Percentiles rank a stretch among this genome's conserved stretches.
These are phyloP conservation scores for Liasis olivaceus DNA, from an alignment of 2,797 vertebrate genomes.

Conservation along the genomic window DNA sequence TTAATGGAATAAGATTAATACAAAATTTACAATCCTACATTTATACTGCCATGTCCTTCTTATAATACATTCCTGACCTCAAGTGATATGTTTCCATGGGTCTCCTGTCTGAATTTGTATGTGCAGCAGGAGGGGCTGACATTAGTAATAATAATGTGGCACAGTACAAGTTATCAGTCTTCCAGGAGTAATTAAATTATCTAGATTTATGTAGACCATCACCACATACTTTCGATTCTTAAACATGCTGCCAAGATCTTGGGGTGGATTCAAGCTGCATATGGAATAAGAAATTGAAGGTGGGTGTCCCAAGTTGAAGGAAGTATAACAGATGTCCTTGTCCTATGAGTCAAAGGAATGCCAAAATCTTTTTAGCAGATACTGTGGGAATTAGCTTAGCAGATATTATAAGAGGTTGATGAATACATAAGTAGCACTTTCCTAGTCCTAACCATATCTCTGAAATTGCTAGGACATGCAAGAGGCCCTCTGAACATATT, in stretches of 20 bases:
- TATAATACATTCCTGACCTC: not conserved
- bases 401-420: not conserved
- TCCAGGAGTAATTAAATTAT: constrained; percentile 56
- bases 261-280: not conserved
- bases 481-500: not conserved
- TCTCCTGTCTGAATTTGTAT: constrained; percentile 68
- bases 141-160: constrained; percentile 53
- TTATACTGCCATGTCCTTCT: not conserved
- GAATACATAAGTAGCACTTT: not conserved
- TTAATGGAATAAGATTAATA: not conserved
- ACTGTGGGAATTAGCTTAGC: constrained; percentile 12
- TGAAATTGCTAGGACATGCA: not conserved
- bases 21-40: not conserved
- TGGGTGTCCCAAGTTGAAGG: not conserved
- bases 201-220: constrained; percentile 39
- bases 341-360: not conserved
- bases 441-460: not conserved
- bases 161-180: constrained; percentile 64
- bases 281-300: constrained; percentile 4
- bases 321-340: not conserved
- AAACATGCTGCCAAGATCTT: constrained; percentile 43
- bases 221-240: constrained; percentile 49
- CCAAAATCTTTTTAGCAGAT: constrained; percentile 32
- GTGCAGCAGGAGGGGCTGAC: constrained; percentile 64
- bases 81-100: constrained; percentile 36